Percentiles rank a stretch among this genome's conserved stretches.
These are phyloP conservation scores for Ictalurus furcatus DNA, from an alignment of 2,113 vertebrate genomes.

Conservation along the genomic window DNA sequence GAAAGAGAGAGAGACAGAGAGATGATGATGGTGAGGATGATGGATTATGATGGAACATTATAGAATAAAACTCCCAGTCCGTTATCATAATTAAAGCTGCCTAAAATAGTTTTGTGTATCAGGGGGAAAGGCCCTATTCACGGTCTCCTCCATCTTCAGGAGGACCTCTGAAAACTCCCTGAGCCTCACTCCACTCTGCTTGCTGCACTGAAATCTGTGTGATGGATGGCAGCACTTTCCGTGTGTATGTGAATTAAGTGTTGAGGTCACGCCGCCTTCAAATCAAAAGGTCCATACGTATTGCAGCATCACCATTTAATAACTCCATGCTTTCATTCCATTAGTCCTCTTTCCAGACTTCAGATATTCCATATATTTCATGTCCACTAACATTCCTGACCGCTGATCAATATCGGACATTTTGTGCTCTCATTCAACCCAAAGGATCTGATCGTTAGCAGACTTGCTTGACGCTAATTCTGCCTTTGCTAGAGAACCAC, in stretches of 20 bases:
- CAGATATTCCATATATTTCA: background rate
- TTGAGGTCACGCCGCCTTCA: background rate
- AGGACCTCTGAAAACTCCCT: slow-evolving; percentile 17
- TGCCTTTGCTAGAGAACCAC: background rate
- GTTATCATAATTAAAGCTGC: slow-evolving; percentile 39
- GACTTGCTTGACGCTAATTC: background rate
- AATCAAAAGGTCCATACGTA: slow-evolving; percentile 3
- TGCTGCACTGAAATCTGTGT: slow-evolving; percentile 13
- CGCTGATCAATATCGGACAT: slow-evolving; percentile 11
- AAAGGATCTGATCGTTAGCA: slow-evolving; percentile 14
- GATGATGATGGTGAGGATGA: background rate
- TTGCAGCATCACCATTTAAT: background rate
- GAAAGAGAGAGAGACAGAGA: slow-evolving; percentile 19
- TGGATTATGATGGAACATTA: slow-evolving; percentile 27
- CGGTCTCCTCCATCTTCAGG: slow-evolving; percentile 12
- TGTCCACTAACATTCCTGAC: slow-evolving; percentile 9
- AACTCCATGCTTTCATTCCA: background rate
- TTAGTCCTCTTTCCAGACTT: slow-evolving; percentile 2
- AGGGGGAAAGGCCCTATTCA: background rate
- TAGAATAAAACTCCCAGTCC: slow-evolving; percentile 1
- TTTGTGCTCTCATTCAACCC: background rate
- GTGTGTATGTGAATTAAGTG: background rate
- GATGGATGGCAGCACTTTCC: background rate
- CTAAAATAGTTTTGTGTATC: slow-evolving; percentile 28
- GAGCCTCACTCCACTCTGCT: slow-evolving; percentile 1